Percentiles rank a stretch among this genome's conserved stretches.
Conservation (phyloP, 2,888 invertebrate genomes). For the Aphidoletes aphidimyza region DNA sequence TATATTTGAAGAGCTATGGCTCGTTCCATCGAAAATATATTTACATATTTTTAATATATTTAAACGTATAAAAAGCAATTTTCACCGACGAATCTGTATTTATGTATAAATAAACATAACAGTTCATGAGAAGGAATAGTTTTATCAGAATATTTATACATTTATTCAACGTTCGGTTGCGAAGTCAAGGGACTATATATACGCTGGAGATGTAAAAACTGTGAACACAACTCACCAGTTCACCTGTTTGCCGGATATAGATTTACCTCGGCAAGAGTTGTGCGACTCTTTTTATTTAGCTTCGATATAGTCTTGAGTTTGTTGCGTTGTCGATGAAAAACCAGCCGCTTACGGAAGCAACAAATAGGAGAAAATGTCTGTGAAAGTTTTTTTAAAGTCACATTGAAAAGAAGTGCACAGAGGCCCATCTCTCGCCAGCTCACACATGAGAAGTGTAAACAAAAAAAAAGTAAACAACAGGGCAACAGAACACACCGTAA, state of each 20-base stretch:
- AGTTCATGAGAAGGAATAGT: too few species aligned
- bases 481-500: not conserved
- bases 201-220: not conserved
- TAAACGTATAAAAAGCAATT: too few species aligned
- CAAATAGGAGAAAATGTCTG: not conserved
- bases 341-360: not conserved
- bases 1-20: too few species aligned
- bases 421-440: not conserved
- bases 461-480: conserved; percentile 3
- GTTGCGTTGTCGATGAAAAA: not conserved
- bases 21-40: too few species aligned
- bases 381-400: not conserved
- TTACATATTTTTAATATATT: too few species aligned
- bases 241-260: not conserved
- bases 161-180: too few species aligned
- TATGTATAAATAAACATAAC: too few species aligned
- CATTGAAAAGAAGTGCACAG: not conserved
- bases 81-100: too few species aligned
- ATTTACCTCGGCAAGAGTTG: not conserved
- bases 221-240: too few species aligned
- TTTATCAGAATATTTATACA: too few species aligned
- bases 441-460: not conserved
- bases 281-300: not conserved
- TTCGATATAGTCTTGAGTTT: not conserved
- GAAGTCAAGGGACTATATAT: not conserved